Evolutionary conservation across 2,113 vertebrate species (phyloP).

Genomic region (Arvicanthis niloticus): DNA sequence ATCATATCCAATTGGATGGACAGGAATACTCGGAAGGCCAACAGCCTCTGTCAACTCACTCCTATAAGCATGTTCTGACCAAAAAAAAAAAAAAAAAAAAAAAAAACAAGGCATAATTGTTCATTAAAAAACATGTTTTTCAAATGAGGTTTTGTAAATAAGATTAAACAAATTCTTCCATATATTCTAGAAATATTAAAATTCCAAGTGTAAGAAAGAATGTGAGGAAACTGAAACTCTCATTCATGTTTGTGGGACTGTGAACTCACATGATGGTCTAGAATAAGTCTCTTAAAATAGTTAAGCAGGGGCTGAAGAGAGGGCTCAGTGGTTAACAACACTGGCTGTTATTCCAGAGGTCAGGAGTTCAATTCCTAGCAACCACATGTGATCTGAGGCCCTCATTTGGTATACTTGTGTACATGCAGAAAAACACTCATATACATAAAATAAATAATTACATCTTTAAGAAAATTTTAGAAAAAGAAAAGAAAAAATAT

Average conservation of each 20-base stretch:
- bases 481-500: not conserved
- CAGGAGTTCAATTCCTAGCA: too few species aligned
- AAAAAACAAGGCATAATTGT: not conserved
- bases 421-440: too few species aligned
- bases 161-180: not conserved
- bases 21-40: constrained; percentile 95
- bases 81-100: too few species aligned
- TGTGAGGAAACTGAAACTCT: not conserved
- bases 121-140: constrained; percentile 15
- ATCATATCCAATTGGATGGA: constrained; percentile 95
- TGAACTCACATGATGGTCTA: not conserved
- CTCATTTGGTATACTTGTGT: too few species aligned
- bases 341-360: too few species aligned
- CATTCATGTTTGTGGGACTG: accelerated
- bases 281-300: not conserved
- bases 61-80: constrained; percentile 93
- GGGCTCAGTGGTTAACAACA: too few species aligned
- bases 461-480: too few species aligned
- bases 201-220: not conserved
- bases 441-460: too few species aligned
- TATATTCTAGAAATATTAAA: not conserved
- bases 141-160: not conserved
- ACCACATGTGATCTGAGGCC: too few species aligned
- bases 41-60: constrained; percentile 86
- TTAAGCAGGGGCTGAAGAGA: not conserved